Evolutionary conservation across 2,888 invertebrate genomes (phyloP), one percentile per base, ranked within the genome.

Genomic region (Scotopteryx bipunctaria): DNA sequence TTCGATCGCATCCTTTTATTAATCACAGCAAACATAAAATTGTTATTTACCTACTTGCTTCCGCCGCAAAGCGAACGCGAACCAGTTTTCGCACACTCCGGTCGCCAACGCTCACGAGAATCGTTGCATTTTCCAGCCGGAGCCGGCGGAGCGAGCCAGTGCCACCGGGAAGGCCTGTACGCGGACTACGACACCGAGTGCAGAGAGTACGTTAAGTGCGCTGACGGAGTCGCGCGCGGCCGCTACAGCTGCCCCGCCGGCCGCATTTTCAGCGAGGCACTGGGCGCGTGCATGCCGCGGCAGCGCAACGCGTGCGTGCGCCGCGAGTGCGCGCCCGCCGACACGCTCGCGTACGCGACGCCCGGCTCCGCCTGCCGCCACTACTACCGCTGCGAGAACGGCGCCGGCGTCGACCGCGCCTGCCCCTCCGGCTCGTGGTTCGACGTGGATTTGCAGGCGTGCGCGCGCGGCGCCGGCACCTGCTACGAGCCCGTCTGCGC

Each of bases 401-500:
- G 91, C 29, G 77, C 81, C 5, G 86, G 86, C 23, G 68, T 80
- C 5, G 89, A 91, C 50, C 86, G 85, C 61, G 76, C 84, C 29
- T 93, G 93, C 67, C 90, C 91, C 1, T 74, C 85, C 23, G 91
- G 91, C 13, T 85, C 91, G 4, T 91, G 91, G 84, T 93, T 92
- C 73, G 91, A 92, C 67, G 83, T 88, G 41, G 87, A 86, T 53
- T 81, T 83, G 5, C 91, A 92, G 67, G 90, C 88, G 15, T 91
- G 92, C 69, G 86, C 86, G 13, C 83, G 89, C 55, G 88, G 89
- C 33, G 87, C 91, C 64, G 92, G 92, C 38, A 85, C 90, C 15
- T 93, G 93, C 76, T 92, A 91, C 74, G 93, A 93, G 63, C 91
- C 92, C 8, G 82, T 92, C 29, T 93, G 93, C 69, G 86, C 91